phyloP scores from a whole-genome alignment of 2,888 invertebrate genomes.

The Celastrina argiolus region DNA sequence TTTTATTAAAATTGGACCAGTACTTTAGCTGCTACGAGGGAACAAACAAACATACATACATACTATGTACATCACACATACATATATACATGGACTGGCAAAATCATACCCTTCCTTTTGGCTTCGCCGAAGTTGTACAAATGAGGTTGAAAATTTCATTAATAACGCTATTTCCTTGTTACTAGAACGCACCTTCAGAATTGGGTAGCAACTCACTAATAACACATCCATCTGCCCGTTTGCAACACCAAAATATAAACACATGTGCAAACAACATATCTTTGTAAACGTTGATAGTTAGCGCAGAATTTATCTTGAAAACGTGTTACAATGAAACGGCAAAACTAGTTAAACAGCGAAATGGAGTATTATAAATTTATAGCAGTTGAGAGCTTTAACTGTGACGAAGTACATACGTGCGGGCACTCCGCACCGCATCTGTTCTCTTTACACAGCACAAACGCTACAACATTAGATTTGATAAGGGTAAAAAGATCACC shows the following conservation, averaged over 20 bases:
- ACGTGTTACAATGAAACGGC: neutral
- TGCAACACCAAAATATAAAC: neutral
- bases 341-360: constrained; percentile 6
- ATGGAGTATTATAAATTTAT: constrained; percentile 6
- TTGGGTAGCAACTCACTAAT: too few species aligned
- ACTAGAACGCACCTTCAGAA: too few species aligned
- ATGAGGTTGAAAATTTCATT: too few species aligned
- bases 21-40: too few species aligned
- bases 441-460: neutral
- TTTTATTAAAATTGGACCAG: too few species aligned
- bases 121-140: too few species aligned
- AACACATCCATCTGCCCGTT: too few species aligned
- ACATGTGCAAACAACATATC: neutral
- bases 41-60: too few species aligned
- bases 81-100: too few species aligned
- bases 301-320: neutral
- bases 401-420: constrained; percentile 6
- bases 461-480: neutral
- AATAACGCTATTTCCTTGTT: too few species aligned
- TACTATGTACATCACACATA: too few species aligned
- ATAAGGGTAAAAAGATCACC: neutral
- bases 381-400: neutral
- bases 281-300: neutral
- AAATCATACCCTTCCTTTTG: too few species aligned
- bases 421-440: neutral